A percentile compares a stretch with the other conserved stretches of the same genome.
phyloP scores from a whole-genome alignment of 2,888 invertebrate species.

The Trichacis sp. region DNA sequence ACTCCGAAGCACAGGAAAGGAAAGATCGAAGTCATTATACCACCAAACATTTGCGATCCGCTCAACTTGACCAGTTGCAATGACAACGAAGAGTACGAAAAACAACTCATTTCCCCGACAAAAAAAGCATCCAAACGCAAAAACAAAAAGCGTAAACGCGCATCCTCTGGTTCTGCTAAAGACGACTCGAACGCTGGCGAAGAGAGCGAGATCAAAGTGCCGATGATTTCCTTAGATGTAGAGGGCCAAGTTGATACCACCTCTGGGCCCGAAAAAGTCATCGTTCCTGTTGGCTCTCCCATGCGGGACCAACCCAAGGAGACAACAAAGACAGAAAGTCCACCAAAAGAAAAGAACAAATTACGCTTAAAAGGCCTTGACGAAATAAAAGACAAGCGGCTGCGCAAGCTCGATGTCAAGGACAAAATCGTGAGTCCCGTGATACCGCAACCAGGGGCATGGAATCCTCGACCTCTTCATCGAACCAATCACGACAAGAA shows the following conservation, averaged over 20 bases:
- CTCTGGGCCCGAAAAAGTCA: slow-evolving; percentile 6
- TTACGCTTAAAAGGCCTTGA: slow-evolving; percentile 59
- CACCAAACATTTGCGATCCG: slow-evolving; percentile 92
- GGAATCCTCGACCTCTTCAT: slow-evolving; percentile 75
- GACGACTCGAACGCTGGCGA: slow-evolving; percentile 69
- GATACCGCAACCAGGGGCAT: slow-evolving; percentile 88
- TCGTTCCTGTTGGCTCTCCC: slow-evolving; percentile 25
- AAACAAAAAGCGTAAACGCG: slow-evolving; percentile 74
- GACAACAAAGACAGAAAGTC: slow-evolving; percentile 42
- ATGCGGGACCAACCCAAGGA: slow-evolving; percentile 33
- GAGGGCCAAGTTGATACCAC: slow-evolving; percentile 19
- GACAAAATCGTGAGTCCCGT: slow-evolving; percentile 94
- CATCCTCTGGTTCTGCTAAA: slow-evolving; percentile 69
- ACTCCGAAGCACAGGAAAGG: slow-evolving; percentile 84
- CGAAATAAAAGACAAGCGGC: slow-evolving; percentile 61
- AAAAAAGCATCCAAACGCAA: slow-evolving; percentile 74
- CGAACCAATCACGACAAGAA: slow-evolving; percentile 69
- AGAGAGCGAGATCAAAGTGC: slow-evolving; percentile 67
- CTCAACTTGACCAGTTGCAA: slow-evolving; percentile 80
- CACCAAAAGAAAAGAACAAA: slow-evolving; percentile 53
- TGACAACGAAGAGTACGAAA: slow-evolving; percentile 86
- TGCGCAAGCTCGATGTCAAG: slow-evolving; percentile 78
- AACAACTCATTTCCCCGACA: slow-evolving; percentile 79
- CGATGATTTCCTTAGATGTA: slow-evolving; percentile 7
- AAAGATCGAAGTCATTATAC: slow-evolving; percentile 90